phyloP scores from a whole-genome alignment of 1,140 invertebrate genomes.

The Dryas iulia region DNA sequence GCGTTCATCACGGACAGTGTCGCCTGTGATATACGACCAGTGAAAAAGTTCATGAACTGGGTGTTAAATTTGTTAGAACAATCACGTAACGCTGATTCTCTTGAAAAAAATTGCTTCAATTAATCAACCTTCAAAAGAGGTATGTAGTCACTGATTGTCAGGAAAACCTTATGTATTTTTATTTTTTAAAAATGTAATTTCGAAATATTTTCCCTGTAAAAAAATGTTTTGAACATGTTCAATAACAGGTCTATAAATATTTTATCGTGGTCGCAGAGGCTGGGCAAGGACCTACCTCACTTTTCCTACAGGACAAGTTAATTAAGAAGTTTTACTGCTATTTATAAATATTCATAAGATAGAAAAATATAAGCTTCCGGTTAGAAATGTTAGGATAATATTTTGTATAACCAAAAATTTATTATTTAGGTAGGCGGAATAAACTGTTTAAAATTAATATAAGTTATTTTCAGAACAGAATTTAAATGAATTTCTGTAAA shows the following conservation, averaged over 20 bases:
- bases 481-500: too few species aligned
- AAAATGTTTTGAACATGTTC: slow-evolving; percentile 41
- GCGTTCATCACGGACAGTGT: slow-evolving; percentile 66
- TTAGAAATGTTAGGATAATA: not conserved
- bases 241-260: slow-evolving; percentile 71
- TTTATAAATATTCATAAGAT: not conserved
- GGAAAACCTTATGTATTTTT: not conserved
- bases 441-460: not conserved
- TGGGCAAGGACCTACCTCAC: slow-evolving; percentile 33
- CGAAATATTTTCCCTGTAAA: slow-evolving; percentile 5
- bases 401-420: too few species aligned
- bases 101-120: slow-evolving; percentile 26
- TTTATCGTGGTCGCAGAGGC: slow-evolving; percentile 51
- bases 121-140: slow-evolving; percentile 37
- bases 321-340: slow-evolving; percentile 40
- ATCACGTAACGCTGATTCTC: slow-evolving; percentile 50
- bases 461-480: not conserved
- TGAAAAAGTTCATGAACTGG: slow-evolving; percentile 77
- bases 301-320: slow-evolving; percentile 41
- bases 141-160: slow-evolving; percentile 13
- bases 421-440: too few species aligned
- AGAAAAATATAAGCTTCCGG: not conserved
- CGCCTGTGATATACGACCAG: slow-evolving; percentile 74
- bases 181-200: not conserved
- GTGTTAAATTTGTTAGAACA: slow-evolving; percentile 76